Evolutionary conservation across 1,140 invertebrate genomes (phyloP).

Genomic region (Metopolophium dirhodum): DNA sequence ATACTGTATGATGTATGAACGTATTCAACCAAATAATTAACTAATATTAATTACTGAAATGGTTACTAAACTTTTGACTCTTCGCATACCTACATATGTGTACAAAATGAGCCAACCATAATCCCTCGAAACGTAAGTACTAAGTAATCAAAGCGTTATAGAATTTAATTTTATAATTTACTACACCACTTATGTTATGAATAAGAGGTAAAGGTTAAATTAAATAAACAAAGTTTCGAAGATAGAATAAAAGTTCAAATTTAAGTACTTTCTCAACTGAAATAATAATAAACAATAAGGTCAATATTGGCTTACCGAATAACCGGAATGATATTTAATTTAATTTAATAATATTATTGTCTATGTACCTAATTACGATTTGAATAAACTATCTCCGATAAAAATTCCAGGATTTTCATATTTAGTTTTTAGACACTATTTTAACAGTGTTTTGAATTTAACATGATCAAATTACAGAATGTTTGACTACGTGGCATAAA

Average conservation of each 20-base stretch:
- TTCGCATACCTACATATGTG: too few species aligned
- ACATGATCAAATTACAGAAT: not conserved
- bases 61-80: too few species aligned
- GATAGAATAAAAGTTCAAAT: not conserved
- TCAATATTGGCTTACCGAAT: not conserved
- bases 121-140: too few species aligned
- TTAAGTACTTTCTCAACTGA: not conserved
- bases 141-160: too few species aligned
- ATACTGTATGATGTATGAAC: too few species aligned
- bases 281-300: not conserved
- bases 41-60: too few species aligned
- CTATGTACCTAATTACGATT: too few species aligned
- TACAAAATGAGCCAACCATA: too few species aligned
- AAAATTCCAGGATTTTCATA: not conserved
- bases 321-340: not conserved
- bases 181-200: not conserved
- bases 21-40: too few species aligned
- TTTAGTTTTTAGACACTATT: not conserved
- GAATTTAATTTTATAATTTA: too few species aligned
- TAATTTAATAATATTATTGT: not conserved
- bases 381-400: not conserved
- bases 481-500: too few species aligned
- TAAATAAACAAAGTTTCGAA: not conserved
- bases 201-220: not conserved
- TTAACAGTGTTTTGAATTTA: not conserved